Evolutionary conservation across 2,113 vertebrate species (phyloP).

Genomic region (Cinclus cinclus): DNA sequence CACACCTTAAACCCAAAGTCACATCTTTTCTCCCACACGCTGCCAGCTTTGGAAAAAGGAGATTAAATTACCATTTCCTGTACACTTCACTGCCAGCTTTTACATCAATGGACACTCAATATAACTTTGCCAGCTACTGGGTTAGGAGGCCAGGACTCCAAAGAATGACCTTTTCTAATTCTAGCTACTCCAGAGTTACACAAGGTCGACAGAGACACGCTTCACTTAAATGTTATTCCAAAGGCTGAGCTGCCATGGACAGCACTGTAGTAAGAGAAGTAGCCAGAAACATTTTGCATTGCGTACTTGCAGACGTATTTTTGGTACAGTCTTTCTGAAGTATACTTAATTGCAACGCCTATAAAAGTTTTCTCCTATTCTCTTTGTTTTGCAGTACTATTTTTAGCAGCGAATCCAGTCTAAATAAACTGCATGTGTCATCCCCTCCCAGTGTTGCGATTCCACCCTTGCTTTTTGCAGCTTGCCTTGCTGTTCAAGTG

Average conservation of each 20-base stretch:
- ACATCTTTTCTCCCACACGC: neutral
- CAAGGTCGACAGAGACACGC: neutral
- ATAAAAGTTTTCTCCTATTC: neutral
- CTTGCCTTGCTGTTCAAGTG: neutral
- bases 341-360: neutral
- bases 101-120: neutral
- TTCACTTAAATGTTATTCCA: neutral
- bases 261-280: fast-evolving
- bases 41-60: neutral
- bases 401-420: neutral
- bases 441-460: fast-evolving
- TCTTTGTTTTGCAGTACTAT: neutral
- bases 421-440: neutral
- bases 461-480: neutral
- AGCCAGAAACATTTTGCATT: neutral
- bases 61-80: neutral
- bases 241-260: neutral
- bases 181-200: neutral
- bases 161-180: neutral
- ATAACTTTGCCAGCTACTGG: neutral
- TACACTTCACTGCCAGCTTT: neutral
- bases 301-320: neutral
- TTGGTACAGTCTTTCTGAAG: neutral
- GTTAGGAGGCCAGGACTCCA: neutral
- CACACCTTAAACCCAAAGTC: neutral